phyloP scores from a whole-genome alignment of 2,113 vertebrate species.

The Puffinus mauretanicus region DNA sequence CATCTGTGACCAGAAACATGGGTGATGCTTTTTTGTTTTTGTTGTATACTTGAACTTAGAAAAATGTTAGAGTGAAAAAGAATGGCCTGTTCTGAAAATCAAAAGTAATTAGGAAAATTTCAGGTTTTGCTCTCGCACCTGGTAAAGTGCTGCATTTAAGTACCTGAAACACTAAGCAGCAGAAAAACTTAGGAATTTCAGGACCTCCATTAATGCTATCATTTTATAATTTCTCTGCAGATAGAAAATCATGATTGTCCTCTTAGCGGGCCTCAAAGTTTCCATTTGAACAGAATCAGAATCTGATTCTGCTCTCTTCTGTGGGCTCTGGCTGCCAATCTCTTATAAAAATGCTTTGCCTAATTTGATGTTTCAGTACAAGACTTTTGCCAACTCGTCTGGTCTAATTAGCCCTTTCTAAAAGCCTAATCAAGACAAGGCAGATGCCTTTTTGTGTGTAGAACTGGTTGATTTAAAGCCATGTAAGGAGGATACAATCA shows the following conservation, averaged over 20 bases:
- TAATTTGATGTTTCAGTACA: neutral
- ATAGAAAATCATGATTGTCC: neutral
- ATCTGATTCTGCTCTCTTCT: neutral
- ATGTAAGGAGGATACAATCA: neutral
- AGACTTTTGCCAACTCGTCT: neutral
- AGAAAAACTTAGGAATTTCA: neutral
- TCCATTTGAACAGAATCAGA: neutral
- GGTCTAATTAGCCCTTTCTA: neutral
- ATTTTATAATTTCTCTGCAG: neutral
- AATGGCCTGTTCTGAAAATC: neutral
- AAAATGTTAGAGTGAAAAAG: neutral
- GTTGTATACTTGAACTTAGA: neutral
- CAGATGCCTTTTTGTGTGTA: neutral
- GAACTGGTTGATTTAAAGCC: neutral
- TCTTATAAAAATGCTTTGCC: neutral
- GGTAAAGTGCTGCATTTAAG: neutral
- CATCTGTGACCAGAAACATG: neutral
- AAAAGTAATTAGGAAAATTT: neutral
- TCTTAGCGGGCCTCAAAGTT: neutral
- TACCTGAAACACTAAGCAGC: neutral
- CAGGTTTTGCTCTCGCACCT: neutral
- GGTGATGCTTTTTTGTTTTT: neutral
- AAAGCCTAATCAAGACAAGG: neutral
- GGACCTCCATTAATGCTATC: neutral
- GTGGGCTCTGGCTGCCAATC: neutral